phyloP scores from a whole-genome alignment of 2,113 vertebrate genomes.

The Sebastes fasciatus region DNA sequence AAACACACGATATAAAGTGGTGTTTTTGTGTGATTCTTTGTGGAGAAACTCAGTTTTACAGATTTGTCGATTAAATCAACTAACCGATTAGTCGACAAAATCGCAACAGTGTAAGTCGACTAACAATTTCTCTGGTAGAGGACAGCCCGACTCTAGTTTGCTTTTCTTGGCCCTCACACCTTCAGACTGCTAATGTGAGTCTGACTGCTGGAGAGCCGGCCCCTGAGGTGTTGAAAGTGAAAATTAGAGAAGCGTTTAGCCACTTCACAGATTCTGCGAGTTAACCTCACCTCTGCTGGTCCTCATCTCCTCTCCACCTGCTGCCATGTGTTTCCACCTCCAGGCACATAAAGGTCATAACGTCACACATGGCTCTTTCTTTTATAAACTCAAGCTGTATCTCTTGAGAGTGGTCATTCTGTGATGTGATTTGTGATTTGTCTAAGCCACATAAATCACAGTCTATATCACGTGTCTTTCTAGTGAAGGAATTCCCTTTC shows the following conservation, averaged over 20 bases:
- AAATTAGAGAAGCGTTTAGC: slow-evolving; percentile 34
- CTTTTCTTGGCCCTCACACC: slow-evolving; percentile 1
- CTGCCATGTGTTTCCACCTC: slow-evolving; percentile 5
- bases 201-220: not conserved
- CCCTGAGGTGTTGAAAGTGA: slow-evolving; percentile 32
- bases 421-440: slow-evolving; percentile 17
- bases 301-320: not conserved
- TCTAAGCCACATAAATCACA: slow-evolving; percentile 1
- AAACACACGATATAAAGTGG: too few relatives aligned
- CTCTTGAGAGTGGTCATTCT: slow-evolving; percentile 8
- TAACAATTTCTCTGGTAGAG: too few relatives aligned
- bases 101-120: too few relatives aligned
- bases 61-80: too few relatives aligned
- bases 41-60: too few relatives aligned
- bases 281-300: slow-evolving; percentile 15
- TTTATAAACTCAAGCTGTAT: not conserved
- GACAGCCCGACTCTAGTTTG: not conserved
- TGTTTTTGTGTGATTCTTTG: too few relatives aligned
- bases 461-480: slow-evolving; percentile 10
- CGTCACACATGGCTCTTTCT: not conserved
- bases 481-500: slow-evolving; percentile 11
- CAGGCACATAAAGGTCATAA: not conserved
- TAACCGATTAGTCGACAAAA: too few relatives aligned
- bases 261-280: slow-evolving; percentile 20
- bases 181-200: slow-evolving; percentile 17